Evolutionary conservation across 2,113 vertebrate genomes (phyloP).

Genomic region (Myrmophylax atrothorax): DNA sequence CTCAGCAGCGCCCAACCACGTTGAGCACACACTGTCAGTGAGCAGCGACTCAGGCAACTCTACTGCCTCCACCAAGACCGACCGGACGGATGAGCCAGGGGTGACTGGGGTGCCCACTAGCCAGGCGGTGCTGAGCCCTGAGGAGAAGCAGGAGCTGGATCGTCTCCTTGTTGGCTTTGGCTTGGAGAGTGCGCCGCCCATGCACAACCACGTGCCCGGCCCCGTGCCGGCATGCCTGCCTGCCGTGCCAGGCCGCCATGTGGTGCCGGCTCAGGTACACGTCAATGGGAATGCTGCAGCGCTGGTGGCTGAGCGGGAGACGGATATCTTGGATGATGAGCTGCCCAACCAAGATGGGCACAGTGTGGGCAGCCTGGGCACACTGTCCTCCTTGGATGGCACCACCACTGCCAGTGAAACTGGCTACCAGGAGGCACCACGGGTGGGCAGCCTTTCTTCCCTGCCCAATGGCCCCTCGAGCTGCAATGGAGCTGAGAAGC

Average conservation of each 20-base stretch:
- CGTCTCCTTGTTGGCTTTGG: slow-evolving; percentile 91
- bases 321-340: slow-evolving; percentile 96
- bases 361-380: slow-evolving; percentile 92
- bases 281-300: slow-evolving; percentile 82
- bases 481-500: slow-evolving; percentile 71
- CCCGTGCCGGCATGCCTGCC: slow-evolving; percentile 55
- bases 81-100: slow-evolving; percentile 88
- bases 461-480: slow-evolving; percentile 73
- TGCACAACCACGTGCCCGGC: slow-evolving; percentile 77
- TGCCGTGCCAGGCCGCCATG: slow-evolving; percentile 68
- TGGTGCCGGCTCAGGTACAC: slow-evolving; percentile 93
- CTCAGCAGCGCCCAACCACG: slow-evolving; percentile 77
- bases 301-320: slow-evolving; percentile 86
- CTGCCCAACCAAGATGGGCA: slow-evolving; percentile 92
- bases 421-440: slow-evolving; percentile 71
- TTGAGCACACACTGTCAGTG: slow-evolving; percentile 93
- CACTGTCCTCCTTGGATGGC: slow-evolving; percentile 88
- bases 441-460: slow-evolving; percentile 58
- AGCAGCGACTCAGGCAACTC: slow-evolving; percentile 98
- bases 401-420: slow-evolving; percentile 80
- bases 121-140: slow-evolving; percentile 81
- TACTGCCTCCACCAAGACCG: slow-evolving; percentile 95
- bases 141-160: slow-evolving; percentile 93
- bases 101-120: slow-evolving; percentile 53
- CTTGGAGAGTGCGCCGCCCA: slow-evolving; percentile 76